phyloP scores from a whole-genome alignment of 1,140 invertebrate species.

The Trachymyrmex cornetzi region DNA sequence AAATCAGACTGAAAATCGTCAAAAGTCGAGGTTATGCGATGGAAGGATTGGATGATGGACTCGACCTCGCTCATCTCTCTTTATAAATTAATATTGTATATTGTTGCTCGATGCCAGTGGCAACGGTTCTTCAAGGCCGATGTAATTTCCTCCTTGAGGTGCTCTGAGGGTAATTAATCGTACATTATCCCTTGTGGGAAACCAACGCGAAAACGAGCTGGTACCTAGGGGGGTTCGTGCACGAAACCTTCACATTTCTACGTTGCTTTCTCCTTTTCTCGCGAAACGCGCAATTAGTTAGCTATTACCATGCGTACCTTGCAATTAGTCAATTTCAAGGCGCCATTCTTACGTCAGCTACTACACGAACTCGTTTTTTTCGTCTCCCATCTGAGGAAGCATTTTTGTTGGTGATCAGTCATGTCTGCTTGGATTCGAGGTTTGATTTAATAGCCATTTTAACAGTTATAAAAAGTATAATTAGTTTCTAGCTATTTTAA shows the following conservation, averaged over 20 bases:
- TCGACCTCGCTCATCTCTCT: not conserved
- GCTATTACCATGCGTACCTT: slow-evolving; percentile 11
- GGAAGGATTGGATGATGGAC: not conserved
- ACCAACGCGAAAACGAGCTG: not conserved
- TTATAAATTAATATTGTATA: not conserved
- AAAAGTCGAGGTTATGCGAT: slow-evolving; percentile 23
- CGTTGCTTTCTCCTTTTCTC: not conserved
- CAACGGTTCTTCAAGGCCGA: not conserved
- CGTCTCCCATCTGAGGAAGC: not conserved
- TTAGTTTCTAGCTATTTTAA: slow-evolving; percentile 4
- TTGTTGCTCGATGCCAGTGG: slow-evolving; percentile 23
- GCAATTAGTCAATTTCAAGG: slow-evolving; percentile 43
- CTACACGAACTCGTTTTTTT: not conserved
- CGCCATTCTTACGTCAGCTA: slow-evolving; percentile 23
- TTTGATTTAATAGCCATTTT: not conserved
- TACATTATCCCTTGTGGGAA: not conserved
- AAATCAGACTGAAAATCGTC: not conserved
- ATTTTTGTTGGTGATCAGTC: not conserved
- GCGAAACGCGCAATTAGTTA: slow-evolving; percentile 25
- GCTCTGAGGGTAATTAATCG: slow-evolving; percentile 20
- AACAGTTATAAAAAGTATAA: not conserved
- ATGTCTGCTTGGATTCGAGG: not conserved
- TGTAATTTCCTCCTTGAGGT: not conserved
- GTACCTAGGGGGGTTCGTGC: not conserved
- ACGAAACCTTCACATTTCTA: not conserved